Evolutionary conservation across 1,140 invertebrate species (phyloP), one percentile per base, ranked within the genome.

Genomic region (Meloidogyne exigua): DNA sequence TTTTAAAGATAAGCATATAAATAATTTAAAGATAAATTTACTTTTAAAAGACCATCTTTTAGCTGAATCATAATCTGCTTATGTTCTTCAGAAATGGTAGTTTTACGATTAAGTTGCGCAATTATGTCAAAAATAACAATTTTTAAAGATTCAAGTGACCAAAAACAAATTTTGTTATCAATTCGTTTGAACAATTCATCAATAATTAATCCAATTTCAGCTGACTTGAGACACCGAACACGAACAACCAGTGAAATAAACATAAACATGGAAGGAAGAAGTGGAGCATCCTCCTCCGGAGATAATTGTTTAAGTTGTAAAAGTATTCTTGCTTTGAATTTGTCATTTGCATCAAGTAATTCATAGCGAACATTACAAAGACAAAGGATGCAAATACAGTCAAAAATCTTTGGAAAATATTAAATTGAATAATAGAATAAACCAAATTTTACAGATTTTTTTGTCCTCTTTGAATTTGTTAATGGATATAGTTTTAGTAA

Each of bases 401-500:
- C 75, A 36, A 76, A 36, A 63, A 76, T 74, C 72, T 73, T n/a
- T 13, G 10, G 11, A 72, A 49, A 32, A 32, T 28, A 26, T 23
- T 11, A 64, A 36, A 65, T 23, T 44, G 28, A 42, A 73, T 5
- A 68, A 28, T 15, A 13, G 15, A 72, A 0, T 32, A 3, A 42
- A 1, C 9, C 12, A 68, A n/a, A 23, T 32, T 66, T 75, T n/a
- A 75, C 74, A 44, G 64, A 49, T 63, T 36, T 66, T 57, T 39
- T 75, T 15, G 71, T 76, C 44, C n/a, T 21, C 11, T 18, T 21
- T 23, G 77, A 79, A 72, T 80, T 79, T 12, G 66, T 81, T 21
- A 80, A 21, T 32, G 78, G n/a, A 72, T 79, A 79, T n/a, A 79
- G 28, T 49, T 79, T 79, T 62, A 79, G 62, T 21, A 79, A 42